A percentile compares a stretch with the other conserved stretches of the same genome.
Evolutionary conservation across 2,888 invertebrate genomes (phyloP).

Genomic region (Trilocha varians): DNA sequence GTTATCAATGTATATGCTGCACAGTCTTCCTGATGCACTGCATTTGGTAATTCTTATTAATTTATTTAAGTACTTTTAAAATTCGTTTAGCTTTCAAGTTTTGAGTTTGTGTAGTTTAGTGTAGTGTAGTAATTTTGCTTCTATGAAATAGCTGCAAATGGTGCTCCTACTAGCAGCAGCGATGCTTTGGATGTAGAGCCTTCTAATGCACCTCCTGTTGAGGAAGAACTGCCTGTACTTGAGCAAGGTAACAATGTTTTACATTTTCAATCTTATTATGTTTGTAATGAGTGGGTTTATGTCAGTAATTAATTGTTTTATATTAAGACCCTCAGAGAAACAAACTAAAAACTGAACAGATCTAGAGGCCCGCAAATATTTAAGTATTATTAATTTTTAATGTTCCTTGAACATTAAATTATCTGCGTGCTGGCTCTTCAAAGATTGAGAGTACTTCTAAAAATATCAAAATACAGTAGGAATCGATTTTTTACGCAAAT

Average conservation of each 20-base stretch:
- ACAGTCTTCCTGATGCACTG: too few relatives aligned
- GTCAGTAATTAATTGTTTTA: too few relatives aligned
- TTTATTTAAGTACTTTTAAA: neutral
- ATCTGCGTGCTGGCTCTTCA: too few relatives aligned
- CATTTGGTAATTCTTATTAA: neutral
- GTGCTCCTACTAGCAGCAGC: conserved; percentile 59
- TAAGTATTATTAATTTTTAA: too few relatives aligned
- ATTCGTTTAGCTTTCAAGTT: neutral
- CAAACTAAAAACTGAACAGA: too few relatives aligned
- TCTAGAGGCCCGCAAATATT: too few relatives aligned
- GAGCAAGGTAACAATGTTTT: conserved; percentile 35
- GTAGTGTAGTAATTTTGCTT: conserved; percentile 3
- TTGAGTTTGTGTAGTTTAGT: neutral
- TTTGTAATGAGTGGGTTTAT: too few relatives aligned
- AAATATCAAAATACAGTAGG: too few relatives aligned
- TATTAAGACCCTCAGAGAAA: neutral
- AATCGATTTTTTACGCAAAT: too few relatives aligned
- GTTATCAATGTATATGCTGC: neutral
- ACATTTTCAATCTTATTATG: neutral
- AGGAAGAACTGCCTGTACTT: conserved; percentile 34
- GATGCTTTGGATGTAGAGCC: conserved; percentile 50
- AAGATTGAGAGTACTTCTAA: too few relatives aligned
- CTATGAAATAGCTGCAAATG: conserved; percentile 41
- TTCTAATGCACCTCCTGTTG: conserved; percentile 30
- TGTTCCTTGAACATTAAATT: too few relatives aligned